These are phyloP conservation scores for Hesperophylax magnus DNA, from an alignment of 1,140 invertebrate genomes.

Conservation along the genomic window DNA sequence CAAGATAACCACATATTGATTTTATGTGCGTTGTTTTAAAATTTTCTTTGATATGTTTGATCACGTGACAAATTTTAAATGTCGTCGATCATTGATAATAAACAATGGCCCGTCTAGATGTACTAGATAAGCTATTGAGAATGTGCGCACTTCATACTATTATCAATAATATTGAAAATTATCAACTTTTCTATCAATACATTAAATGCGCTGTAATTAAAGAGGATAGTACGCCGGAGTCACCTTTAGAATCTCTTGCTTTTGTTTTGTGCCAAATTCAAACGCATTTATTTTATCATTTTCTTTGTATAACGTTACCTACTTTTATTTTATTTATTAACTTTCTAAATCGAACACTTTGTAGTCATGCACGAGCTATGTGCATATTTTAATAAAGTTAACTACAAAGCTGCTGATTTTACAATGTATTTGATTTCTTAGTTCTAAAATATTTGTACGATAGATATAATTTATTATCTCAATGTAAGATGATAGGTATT, in stretches of 20 bases:
- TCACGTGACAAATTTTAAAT: slow-evolving; percentile 25
- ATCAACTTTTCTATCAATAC: background rate
- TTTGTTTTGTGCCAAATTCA: too few relatives aligned
- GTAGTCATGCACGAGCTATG: too few relatives aligned
- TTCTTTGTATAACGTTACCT: too few relatives aligned
- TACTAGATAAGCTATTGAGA: background rate
- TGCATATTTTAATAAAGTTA: too few relatives aligned
- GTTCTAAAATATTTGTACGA: too few relatives aligned
- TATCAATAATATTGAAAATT: background rate
- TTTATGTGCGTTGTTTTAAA: slow-evolving; percentile 15
- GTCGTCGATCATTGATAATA: background rate
- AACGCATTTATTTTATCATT: too few relatives aligned
- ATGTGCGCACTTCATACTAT: background rate
- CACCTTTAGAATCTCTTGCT: too few relatives aligned
- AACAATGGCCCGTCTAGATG: background rate
- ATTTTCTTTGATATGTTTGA: slow-evolving; percentile 40
- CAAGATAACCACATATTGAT: too few relatives aligned
- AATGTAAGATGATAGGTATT: too few relatives aligned
- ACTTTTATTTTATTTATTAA: background rate
- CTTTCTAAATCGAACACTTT: background rate
- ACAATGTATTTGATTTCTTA: too few relatives aligned
- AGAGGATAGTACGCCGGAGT: background rate
- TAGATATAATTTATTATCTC: too few relatives aligned
- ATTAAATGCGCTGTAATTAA: background rate
- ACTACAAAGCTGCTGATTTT: too few relatives aligned